Percentiles rank a stretch among this genome's conserved stretches.
Conservation (phyloP, 2,888 invertebrate species). For the Hydriomena furcata region DNA sequence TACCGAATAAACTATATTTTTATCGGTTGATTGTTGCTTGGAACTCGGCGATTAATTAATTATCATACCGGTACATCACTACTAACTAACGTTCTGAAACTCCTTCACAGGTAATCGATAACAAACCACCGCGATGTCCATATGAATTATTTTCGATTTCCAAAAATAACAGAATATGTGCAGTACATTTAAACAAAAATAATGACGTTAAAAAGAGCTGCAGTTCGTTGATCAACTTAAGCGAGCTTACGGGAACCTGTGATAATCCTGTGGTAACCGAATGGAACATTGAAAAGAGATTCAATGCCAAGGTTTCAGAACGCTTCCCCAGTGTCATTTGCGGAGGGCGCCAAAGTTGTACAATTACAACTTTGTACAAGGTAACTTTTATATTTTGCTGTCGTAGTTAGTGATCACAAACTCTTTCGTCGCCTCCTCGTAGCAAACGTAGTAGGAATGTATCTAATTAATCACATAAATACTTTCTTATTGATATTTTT, state of each 20-base stretch:
- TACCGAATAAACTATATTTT: too few species aligned
- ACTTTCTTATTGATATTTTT: too few species aligned
- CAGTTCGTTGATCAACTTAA: conserved; percentile 40
- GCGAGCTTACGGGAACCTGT: conserved; percentile 48
- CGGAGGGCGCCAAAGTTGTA: conserved; percentile 50
- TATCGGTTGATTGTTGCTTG: too few species aligned
- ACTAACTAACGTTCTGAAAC: conserved; percentile 20
- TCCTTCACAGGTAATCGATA: conserved; percentile 56
- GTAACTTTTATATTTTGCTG: conserved; percentile 33
- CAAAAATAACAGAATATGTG: conserved; percentile 46
- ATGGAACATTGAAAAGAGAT: conserved; percentile 41
- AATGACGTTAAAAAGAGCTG: conserved; percentile 32
- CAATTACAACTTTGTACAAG: conserved; percentile 54
- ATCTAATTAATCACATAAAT: too few species aligned
- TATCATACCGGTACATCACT: conserved; percentile 2
- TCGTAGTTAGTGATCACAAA: too few species aligned
- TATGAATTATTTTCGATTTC: conserved; percentile 55
- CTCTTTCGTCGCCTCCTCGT: too few species aligned
- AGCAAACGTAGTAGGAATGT: too few species aligned
- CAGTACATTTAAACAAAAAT: conserved; percentile 37
- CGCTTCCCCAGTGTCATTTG: conserved; percentile 47
- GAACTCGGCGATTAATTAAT: too few species aligned
- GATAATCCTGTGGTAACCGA: conserved; percentile 59
- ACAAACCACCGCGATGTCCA: conserved; percentile 53
- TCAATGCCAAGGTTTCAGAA: conserved; percentile 35